Conservation (phyloP, 2,888 invertebrate genomes). For the Apotomis capreana region DNA sequence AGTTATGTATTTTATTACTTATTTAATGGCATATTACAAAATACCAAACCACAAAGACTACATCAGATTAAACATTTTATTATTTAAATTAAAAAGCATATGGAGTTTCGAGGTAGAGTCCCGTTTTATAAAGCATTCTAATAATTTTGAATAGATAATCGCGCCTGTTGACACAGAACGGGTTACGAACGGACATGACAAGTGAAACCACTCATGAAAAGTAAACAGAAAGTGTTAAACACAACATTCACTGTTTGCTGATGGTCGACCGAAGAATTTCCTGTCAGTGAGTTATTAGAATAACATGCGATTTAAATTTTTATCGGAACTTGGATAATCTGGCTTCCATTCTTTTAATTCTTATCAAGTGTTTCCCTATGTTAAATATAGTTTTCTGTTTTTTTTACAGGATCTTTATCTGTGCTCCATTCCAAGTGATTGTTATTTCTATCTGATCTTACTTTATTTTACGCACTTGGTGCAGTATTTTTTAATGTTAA, state of each 20-base stretch:
- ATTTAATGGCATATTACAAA: too few relatives aligned
- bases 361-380: neutral
- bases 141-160: slow-evolving; percentile 7
- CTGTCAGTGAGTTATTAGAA: slow-evolving; percentile 34
- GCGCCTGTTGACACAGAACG: slow-evolving; percentile 36
- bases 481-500: too few relatives aligned
- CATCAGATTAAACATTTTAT: too few relatives aligned
- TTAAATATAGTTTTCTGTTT: neutral
- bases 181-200: slow-evolving; percentile 36
- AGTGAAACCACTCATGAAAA: slow-evolving; percentile 42
- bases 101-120: too few relatives aligned
- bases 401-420: neutral
- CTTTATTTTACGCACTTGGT: too few relatives aligned
- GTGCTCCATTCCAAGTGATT: neutral
- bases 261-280: slow-evolving; percentile 34
- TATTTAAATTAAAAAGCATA: too few relatives aligned
- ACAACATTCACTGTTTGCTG: slow-evolving; percentile 38
- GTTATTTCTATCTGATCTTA: too few relatives aligned
- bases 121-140: neutral
- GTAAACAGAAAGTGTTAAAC: slow-evolving; percentile 43
- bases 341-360: slow-evolving; percentile 22
- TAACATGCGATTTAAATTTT: slow-evolving; percentile 35
- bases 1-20: too few relatives aligned
- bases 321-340: slow-evolving; percentile 27
- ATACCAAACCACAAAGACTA: too few relatives aligned